These are phyloP conservation scores for Cyclina sinensis DNA, from an alignment of 1,140 invertebrate genomes.

Conservation along the genomic window DNA sequence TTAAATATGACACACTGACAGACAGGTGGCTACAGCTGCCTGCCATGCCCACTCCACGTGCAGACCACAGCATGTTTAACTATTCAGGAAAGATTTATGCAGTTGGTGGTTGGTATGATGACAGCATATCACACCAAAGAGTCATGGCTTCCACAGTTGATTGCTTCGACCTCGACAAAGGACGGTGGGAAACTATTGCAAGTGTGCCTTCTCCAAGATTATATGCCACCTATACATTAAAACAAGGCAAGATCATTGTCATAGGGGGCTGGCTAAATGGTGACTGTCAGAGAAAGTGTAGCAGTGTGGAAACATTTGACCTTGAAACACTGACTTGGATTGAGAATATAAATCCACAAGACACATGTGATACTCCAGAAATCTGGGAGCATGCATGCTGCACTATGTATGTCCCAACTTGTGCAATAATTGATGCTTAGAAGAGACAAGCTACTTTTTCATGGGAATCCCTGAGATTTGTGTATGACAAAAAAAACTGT, in stretches of 20 bases:
- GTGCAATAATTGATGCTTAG: constrained; percentile 12
- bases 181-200: constrained; percentile 90
- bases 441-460: not conserved
- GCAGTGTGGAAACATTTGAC: constrained; percentile 73
- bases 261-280: constrained; percentile 90
- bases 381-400: constrained; percentile 82
- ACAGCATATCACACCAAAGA: constrained; percentile 88
- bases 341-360: constrained; percentile 44
- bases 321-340: constrained; percentile 67
- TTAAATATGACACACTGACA: constrained; percentile 88
- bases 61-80: constrained; percentile 91
- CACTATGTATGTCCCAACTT: constrained; percentile 74
- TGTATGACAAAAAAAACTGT: no score
- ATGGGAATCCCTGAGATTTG: no score
- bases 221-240: constrained; percentile 90
- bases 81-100: constrained; percentile 90
- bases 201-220: constrained; percentile 90
- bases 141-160: constrained; percentile 90
- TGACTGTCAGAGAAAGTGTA: constrained; percentile 74
- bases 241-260: constrained; percentile 90
- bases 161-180: constrained; percentile 89
- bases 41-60: constrained; percentile 89
- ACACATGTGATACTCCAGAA: constrained; percentile 50
- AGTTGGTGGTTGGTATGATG: constrained; percentile 91
- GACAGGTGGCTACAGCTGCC: constrained; percentile 89